These are phyloP conservation scores for Campoplex nolae DNA, from an alignment of 2,888 invertebrate genomes.

Conservation along the genomic window DNA sequence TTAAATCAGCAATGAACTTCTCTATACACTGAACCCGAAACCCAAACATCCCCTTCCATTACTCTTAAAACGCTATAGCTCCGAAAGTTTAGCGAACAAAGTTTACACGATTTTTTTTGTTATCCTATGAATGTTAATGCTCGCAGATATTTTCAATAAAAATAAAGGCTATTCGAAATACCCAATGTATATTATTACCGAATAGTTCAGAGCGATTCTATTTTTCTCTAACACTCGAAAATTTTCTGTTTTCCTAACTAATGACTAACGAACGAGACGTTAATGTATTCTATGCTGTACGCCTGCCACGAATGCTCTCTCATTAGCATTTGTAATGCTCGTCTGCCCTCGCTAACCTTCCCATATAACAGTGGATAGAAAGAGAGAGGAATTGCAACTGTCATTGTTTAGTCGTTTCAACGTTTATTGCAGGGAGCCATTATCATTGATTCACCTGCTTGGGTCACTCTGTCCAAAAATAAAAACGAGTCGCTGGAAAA, in stretches of 20 bases:
- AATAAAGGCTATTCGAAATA: background rate
- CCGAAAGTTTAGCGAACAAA: constrained; percentile 1
- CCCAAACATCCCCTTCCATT: constrained; percentile 40
- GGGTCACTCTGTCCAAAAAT: constrained; percentile 17
- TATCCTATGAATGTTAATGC: background rate
- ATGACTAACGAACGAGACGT: constrained; percentile 82
- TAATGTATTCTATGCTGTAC: constrained; percentile 82
- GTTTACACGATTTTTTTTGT: background rate
- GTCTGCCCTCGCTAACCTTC: constrained; percentile 76
- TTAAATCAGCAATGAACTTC: constrained; percentile 76
- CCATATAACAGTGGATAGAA: constrained; percentile 52
- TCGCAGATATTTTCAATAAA: background rate
- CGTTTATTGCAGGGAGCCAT: constrained; percentile 79
- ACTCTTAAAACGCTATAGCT: background rate
- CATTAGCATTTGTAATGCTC: constrained; percentile 83
- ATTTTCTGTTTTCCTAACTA: constrained; percentile 81
- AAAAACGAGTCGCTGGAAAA: background rate
- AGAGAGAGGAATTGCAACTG: constrained; percentile 9
- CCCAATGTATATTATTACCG: background rate
- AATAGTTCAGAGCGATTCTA: background rate
- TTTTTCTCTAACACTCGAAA: constrained; percentile 66
- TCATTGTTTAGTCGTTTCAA: constrained; percentile 71
- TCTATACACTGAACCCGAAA: constrained; percentile 56
- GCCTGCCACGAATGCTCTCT: constrained; percentile 79
- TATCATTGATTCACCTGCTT: constrained; percentile 67